phyloP scores from a whole-genome alignment of 2,113 vertebrate genomes.

The Chlamydotis undulata region DNA sequence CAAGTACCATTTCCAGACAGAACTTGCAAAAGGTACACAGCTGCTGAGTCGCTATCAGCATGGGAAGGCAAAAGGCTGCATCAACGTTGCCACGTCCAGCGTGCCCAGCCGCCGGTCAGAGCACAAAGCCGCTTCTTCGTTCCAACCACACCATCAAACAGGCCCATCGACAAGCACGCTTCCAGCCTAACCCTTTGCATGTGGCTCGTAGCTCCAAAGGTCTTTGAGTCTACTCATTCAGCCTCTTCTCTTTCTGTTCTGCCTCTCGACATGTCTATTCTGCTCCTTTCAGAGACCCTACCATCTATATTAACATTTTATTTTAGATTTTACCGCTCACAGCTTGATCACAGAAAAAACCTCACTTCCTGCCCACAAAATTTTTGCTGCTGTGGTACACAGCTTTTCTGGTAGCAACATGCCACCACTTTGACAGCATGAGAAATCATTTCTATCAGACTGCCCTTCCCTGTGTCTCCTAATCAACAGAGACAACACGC shows the following conservation, averaged over 20 bases:
- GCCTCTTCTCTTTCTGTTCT: not conserved
- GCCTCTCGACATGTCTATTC: not conserved
- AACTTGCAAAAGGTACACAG: not conserved
- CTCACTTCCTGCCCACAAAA: not conserved
- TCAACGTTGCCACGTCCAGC: not conserved
- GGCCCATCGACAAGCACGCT: not conserved
- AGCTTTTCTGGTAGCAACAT: not conserved
- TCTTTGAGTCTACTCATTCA: not conserved
- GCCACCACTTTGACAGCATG: not conserved
- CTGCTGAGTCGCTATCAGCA: not conserved
- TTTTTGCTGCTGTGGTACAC: not conserved
- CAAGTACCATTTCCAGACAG: not conserved
- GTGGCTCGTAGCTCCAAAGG: not conserved
- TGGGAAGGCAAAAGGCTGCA: not conserved
- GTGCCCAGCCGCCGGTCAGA: not conserved
- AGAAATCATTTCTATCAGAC: not conserved
- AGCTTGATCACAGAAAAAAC: not conserved
- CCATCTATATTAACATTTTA: not conserved
- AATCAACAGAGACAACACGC: not conserved
- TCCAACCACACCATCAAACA: not conserved
- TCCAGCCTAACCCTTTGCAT: not conserved
- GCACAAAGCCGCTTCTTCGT: not conserved
- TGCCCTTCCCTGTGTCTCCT: not conserved
- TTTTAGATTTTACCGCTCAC: not conserved
- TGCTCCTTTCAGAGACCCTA: not conserved